Evolutionary conservation across 2,888 invertebrate species (phyloP), one percentile per base, ranked within the genome.

Genomic region (Andrena fulva): DNA sequence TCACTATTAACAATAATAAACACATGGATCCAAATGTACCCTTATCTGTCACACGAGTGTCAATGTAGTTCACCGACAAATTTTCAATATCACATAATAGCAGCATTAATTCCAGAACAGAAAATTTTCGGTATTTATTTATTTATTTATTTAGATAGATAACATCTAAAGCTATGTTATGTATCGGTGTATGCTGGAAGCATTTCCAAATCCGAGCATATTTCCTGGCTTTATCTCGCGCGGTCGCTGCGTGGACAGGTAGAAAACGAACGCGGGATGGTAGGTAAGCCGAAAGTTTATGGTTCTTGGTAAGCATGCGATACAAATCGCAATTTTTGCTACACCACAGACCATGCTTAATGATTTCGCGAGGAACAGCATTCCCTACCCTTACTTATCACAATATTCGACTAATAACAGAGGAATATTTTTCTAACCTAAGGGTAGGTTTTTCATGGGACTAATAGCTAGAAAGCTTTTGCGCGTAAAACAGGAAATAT

Each of bases 261-360:
- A 66, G 77, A 70, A 74, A 81, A 87, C 77, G 78, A 86, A 80
- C 77, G 52, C 16, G 24, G 77, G 27, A 62, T 27, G 67, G 74
- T 66, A 67, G 70, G 76, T 85, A 87, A 85, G 85, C 79, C 75
- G 79, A 48, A 85, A 79, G 76, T 87, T 87, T 87, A 87, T 87
- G 79, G 70, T 48, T 20, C 76, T 67, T 63, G 70, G 54, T 63
- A 62, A 42, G 48, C 54, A 62, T 56, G 68, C 82, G 71, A 77
- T 79, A 63, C 66, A 64, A 79, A 84, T 81, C 81, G 74, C 77
- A 60, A 72, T 86, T 85, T 77, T 75, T 70, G 29, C 62, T 56
- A 50, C 33, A 8, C 52, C 72, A 27, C 62, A 68, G 31, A 48
- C 60, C 29, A 24, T 27, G 35, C 48, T 74, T 70, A 80, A 77